Evolutionary conservation across 1,140 invertebrate genomes (phyloP).

Genomic region (Trichomalopsis sarcophagae): DNA sequence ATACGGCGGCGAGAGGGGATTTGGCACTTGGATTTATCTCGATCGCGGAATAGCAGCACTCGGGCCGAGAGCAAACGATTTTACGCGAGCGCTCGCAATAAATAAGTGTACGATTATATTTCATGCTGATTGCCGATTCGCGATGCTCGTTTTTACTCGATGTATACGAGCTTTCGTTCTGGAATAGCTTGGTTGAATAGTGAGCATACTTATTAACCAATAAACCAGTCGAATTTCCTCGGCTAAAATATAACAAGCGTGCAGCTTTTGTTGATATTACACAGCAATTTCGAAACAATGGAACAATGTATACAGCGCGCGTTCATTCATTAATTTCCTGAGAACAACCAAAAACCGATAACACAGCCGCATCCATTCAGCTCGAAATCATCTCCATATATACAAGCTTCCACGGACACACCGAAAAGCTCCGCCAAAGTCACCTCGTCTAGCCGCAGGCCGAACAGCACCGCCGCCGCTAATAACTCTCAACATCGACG

Average conservation of each 20-base stretch:
- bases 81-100: constrained; percentile 15
- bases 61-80: background rate
- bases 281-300: background rate
- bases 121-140: background rate
- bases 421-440: background rate
- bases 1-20: background rate
- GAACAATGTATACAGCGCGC: background rate
- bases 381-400: background rate
- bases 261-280: background rate
- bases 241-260: too few species aligned
- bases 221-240: too few species aligned
- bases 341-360: background rate
- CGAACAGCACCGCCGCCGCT: constrained; percentile 50
- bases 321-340: too few species aligned
- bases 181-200: too few species aligned
- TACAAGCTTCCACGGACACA: background rate
- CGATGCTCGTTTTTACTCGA: background rate
- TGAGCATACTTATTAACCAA: too few species aligned
- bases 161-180: too few species aligned
- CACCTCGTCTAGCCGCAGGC: constrained; percentile 1
- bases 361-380: background rate
- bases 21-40: constrained; percentile 18
- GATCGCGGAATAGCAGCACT: constrained; percentile 10
- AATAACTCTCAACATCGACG: constrained; percentile 57
- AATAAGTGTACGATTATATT: background rate